Conservation (phyloP, 1,140 invertebrate species). For the Zaprionus ghesquierei region DNA sequence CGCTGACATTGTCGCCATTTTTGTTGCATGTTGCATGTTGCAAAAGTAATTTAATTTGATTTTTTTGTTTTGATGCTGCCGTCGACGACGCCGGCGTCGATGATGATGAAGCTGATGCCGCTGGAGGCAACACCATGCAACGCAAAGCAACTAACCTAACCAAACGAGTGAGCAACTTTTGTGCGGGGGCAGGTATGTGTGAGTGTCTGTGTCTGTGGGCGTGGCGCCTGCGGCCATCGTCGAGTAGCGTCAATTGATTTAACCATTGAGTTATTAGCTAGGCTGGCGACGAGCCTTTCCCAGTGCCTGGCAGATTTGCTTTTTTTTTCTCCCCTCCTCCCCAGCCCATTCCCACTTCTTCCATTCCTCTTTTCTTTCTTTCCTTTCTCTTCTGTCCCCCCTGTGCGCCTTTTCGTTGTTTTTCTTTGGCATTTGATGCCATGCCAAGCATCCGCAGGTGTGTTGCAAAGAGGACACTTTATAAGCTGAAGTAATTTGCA, state of each 20-base stretch:
- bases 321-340: neutral
- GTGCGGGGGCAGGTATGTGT: no score
- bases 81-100: neutral
- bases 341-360: neutral
- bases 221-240: constrained; percentile 20
- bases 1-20: constrained; percentile 28
- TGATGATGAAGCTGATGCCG: constrained; percentile 2
- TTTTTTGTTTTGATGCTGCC: constrained; percentile 52
- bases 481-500: constrained; percentile 27
- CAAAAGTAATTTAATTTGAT: constrained; percentile 76
- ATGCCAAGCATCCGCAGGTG: constrained; percentile 24
- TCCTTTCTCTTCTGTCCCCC: neutral
- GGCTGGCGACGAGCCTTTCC: constrained; percentile 6
- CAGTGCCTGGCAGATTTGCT: neutral
- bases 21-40: constrained; percentile 56
- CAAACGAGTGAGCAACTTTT: neutral
- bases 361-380: neutral
- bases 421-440: constrained; percentile 11
- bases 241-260: constrained; percentile 62
- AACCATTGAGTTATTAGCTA: constrained; percentile 65
- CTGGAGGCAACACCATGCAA: neutral
- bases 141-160: neutral
- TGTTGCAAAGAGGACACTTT: constrained; percentile 14
- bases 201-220: neutral
- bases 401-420: neutral